Base-by-base conservation (phyloP, 2,888 invertebrate genomes). In the Leucophenga maculata region DNA sequence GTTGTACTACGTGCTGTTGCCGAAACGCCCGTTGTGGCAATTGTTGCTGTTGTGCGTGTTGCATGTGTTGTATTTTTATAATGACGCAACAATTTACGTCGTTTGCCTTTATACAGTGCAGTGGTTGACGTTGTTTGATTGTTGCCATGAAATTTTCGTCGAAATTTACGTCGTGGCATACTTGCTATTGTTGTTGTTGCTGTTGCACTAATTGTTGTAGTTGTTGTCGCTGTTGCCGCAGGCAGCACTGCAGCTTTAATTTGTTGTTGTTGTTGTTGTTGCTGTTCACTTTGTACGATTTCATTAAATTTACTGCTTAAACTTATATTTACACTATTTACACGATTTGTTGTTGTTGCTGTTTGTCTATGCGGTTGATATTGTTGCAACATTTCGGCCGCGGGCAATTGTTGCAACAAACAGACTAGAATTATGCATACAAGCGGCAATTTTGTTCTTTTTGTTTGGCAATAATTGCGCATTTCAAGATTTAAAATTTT, bases 291-390 rank as follows among this genome's bases (percentile, higher is more conserved):
- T 77, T 80, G 82, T 73, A 85, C 84, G 79, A 84, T 84, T 79
- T 84, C 79, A 78, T 80, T 83, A 75, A 77, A 77, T 77, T 77
- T 80, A 67, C 73, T 81, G 75, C 76, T 78, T 75, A 79, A 72
- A 75, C 77, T 82, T 77, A 80, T 82, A 84, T 82, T 84, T 79
- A 82, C 81, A 80, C 78, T 84, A 82, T 79, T 83, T 82, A 83
- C 83, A 82, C 81, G 79, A 77, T 74, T 65, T 54, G 57, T 46
- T 57, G 57, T 70, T 71, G 70, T 65, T 54, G 57, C 44, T 57
- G 57, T 70, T 71, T 69, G 62, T 70, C 70, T 22, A 52, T 76
- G 77, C 22, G 69, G 72, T 67, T 55, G 72, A 54, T 69, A 74
- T 48, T 70, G 74, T 77, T 70, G 77, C 71, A 71, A 62, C 67